A percentile compares a stretch with the other conserved stretches of the same genome.
Conservation (phyloP, 2,113 vertebrate species). For the Lasiurus cinereus region DNA sequence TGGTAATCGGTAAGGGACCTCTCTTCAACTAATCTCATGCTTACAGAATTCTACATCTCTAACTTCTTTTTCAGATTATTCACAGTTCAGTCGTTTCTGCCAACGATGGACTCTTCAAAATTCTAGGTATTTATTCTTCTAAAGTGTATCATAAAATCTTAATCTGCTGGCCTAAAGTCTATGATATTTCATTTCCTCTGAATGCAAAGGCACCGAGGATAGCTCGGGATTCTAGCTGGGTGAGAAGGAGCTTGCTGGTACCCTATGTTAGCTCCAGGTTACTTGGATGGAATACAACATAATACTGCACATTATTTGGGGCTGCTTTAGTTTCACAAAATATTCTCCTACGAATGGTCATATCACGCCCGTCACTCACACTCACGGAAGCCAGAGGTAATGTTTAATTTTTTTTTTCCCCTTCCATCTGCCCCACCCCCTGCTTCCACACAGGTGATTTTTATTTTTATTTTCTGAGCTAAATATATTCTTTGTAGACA, state of each 20-base stretch:
- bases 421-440: neutral
- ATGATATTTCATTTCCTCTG: conserved; percentile 32
- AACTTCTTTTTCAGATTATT: conserved; percentile 49
- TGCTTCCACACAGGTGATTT: neutral
- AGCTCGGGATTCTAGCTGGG: neutral
- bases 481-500: conserved; percentile 14
- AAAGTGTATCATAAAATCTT: conserved; percentile 66
- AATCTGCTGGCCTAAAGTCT: conserved; percentile 20
- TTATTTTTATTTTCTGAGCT: conserved; percentile 42
- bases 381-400: neutral
- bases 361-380: neutral
- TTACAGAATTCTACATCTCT: conserved; percentile 39
- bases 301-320: neutral
- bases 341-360: neutral
- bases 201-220: neutral
- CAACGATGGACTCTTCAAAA: conserved; percentile 58
- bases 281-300: neutral
- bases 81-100: conserved; percentile 35
- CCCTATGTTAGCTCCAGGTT: neutral
- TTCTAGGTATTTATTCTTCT: conserved; percentile 66
- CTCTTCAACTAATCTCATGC: neutral
- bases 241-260: neutral
- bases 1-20: neutral
- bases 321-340: conserved; percentile 29
- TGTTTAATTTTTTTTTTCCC: conserved; percentile 8